Percentiles rank a stretch among this genome's conserved stretches.
Evolutionary conservation across 1,140 invertebrate genomes (phyloP).

Genomic region (Rhynchophorus ferrugineus): DNA sequence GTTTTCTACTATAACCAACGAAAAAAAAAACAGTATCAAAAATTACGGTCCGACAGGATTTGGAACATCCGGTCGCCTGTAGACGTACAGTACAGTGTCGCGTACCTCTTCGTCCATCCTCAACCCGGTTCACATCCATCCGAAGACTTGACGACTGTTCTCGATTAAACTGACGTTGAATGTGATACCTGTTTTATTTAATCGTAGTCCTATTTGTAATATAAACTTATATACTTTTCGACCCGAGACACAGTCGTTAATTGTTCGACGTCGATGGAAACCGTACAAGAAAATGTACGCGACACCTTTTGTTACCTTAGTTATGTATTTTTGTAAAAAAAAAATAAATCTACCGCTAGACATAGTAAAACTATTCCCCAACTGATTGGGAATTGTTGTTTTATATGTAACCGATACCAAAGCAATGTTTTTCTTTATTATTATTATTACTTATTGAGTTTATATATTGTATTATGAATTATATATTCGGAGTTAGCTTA

Average conservation of each 20-base stretch:
- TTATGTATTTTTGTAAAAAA: slow-evolving; percentile 10
- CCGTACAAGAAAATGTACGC: background rate
- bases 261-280: background rate
- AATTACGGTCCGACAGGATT: too few relatives aligned
- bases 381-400: slow-evolving; percentile 29
- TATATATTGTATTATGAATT: slow-evolving; percentile 29
- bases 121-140: too few relatives aligned
- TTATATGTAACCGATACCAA: slow-evolving; percentile 42
- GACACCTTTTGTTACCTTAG: slow-evolving; percentile 6
- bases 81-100: too few relatives aligned
- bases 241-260: background rate
- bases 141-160: background rate
- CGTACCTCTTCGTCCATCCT: too few relatives aligned
- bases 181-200: slow-evolving; percentile 14
- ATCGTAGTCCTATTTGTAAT: slow-evolving; percentile 2
- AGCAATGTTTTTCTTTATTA: slow-evolving; percentile 40
- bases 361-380: slow-evolving; percentile 13
- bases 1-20: background rate
- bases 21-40: too few relatives aligned
- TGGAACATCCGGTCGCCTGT: too few relatives aligned
- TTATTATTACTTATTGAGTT: slow-evolving; percentile 37
- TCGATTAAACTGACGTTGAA: slow-evolving; percentile 9
- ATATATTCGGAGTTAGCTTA: slow-evolving; percentile 37
- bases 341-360: slow-evolving; percentile 6
- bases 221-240: background rate